Base-by-base conservation (phyloP, 2,113 vertebrate genomes). In the Megaceryle maxima region DNA sequence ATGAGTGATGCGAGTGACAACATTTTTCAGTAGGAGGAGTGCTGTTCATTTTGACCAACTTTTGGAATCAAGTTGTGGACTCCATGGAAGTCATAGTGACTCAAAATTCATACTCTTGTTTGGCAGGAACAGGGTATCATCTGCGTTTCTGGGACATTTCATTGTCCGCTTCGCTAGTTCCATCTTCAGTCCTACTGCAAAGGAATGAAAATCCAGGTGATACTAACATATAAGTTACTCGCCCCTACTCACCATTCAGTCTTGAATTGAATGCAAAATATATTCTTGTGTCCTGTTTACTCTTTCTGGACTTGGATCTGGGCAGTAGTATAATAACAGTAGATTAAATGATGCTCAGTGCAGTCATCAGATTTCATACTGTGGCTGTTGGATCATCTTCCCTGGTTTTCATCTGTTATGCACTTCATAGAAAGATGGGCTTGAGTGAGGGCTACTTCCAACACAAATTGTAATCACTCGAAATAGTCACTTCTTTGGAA, bases 401-500 rank as follows among this genome's bases (percentile, higher is more conserved):
- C 82, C 55, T 41, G 78, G 50, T 70, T 93, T 88, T 95, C 85
- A 28, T 96, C 95, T 90, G 87, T 73, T 78, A 39, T 93, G 96
- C 56, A 19, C 97, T 95, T 75, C 78, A 86, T 28, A 82, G 72
- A 43, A 39, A 31, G 70, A 29, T 0, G 9, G 95, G 93, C 92
- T 94, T 83, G 94, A 97, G 98, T 7, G 87, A 95, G 96, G 88
- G 95, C 93, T 63, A 93, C 97, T 98, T 98, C 98, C 97, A 97
- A 96, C 97, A 97, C 98, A 97, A 98, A 97, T 97, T 97, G 96
- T 94, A 97, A 98, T 98, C 98, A 98, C 95, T 94, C 8, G n/a
- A 63, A 98, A 96, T 84, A 98, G 97, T 98, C 97, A 94, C 93
- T 96, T 83, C 90, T 95, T 90, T 97, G 98, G 98, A 98, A 98